These are phyloP conservation scores for Apamea sordens DNA, from an alignment of 2,888 invertebrate genomes.

Conservation along the genomic window DNA sequence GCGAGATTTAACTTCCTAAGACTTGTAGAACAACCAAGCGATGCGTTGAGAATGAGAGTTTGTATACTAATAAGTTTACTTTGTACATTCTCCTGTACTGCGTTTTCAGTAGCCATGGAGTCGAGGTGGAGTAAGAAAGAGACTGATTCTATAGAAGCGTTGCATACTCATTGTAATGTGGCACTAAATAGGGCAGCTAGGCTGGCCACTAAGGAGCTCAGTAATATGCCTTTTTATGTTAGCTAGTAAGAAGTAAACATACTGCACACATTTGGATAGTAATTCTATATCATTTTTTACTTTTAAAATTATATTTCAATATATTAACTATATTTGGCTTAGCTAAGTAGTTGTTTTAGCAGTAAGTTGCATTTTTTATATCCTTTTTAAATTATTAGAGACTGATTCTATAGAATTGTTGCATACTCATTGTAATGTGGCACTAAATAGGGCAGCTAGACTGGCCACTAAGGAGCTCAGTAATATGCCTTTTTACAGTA, in stretches of 20 bases:
- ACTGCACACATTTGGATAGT: neutral
- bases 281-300: neutral
- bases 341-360: neutral
- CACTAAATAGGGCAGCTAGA: slow-evolving; percentile 91
- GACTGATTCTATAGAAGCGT: slow-evolving; percentile 90
- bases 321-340: neutral
- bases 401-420: slow-evolving; percentile 91
- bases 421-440: slow-evolving; percentile 91
- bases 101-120: slow-evolving; percentile 90
- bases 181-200: slow-evolving; percentile 91
- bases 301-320: neutral
- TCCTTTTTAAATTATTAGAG: slow-evolving; percentile 69
- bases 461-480: slow-evolving; percentile 89
- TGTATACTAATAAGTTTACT: slow-evolving; percentile 93
- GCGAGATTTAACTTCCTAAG: slow-evolving; percentile 87
- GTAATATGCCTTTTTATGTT: slow-evolving; percentile 89
- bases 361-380: neutral
- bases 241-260: slow-evolving; percentile 56
- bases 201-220: slow-evolving; percentile 89
- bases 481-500: slow-evolving; percentile 88
- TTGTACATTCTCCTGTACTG: slow-evolving; percentile 92
- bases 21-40: slow-evolving; percentile 90
- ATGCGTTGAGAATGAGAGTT: slow-evolving; percentile 91
- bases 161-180: slow-evolving; percentile 91
- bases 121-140: slow-evolving; percentile 91